A percentile compares a stretch with the other conserved stretches of the same genome.
phyloP scores from a whole-genome alignment of 2,113 vertebrate species.

The Peromyscus maniculatus region DNA sequence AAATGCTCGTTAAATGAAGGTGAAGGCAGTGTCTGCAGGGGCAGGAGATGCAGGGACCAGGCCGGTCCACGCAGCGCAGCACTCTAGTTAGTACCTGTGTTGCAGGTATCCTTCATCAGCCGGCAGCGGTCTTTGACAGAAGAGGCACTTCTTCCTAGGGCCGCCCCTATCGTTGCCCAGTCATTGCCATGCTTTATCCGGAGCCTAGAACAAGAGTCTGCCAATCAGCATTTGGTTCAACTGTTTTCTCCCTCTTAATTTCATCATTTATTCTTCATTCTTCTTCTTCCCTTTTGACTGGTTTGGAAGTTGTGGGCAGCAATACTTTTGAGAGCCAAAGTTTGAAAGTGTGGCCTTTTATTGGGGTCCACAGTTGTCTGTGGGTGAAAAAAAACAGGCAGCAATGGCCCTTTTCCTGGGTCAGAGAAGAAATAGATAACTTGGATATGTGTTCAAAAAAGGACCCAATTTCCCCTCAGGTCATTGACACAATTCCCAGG shows the following conservation, averaged over 20 bases:
- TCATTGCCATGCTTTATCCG: constrained; percentile 98
- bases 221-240: constrained; percentile 78
- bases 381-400: constrained; percentile 86
- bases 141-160: constrained; percentile 97
- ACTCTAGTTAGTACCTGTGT: constrained; percentile 91
- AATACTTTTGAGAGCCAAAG: constrained; percentile 85
- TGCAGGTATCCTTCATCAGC: constrained; percentile 99
- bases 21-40: background rate
- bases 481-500: constrained; percentile 78
- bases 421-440: constrained; percentile 85
- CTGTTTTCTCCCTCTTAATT: constrained; percentile 83
- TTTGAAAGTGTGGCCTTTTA: constrained; percentile 86
- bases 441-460: constrained; percentile 84
- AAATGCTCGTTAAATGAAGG: background rate
- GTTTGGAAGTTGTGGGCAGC: constrained; percentile 85
- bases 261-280: constrained; percentile 86
- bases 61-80: background rate
- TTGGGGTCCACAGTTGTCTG: constrained; percentile 84
- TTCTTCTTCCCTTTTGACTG: constrained; percentile 85
- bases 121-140: constrained; percentile 99
- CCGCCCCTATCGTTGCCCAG: constrained; percentile 98
- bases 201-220: constrained; percentile 89
- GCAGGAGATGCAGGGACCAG: background rate
- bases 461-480: constrained; percentile 80
- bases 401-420: constrained; percentile 86